These are phyloP conservation scores for Macrosteles quadrilineatus DNA, from an alignment of 1,140 invertebrate genomes.

Conservation along the genomic window DNA sequence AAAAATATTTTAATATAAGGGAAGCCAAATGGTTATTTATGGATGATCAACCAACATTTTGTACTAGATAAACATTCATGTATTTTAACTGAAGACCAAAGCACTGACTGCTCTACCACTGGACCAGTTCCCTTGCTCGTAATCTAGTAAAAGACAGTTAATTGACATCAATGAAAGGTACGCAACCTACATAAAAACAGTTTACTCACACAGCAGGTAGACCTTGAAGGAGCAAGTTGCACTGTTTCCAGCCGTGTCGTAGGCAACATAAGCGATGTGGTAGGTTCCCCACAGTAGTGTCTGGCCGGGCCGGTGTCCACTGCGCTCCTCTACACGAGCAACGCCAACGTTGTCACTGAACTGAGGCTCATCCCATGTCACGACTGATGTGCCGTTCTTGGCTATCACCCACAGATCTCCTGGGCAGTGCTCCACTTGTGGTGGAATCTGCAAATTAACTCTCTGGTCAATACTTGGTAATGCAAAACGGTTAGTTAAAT, in stretches of 20 bases:
- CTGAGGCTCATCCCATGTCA: conserved; percentile 92
- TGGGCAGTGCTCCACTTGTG: conserved; percentile 86
- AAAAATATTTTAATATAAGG: too few relatives aligned
- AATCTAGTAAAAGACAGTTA: too few relatives aligned
- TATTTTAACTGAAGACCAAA: too few relatives aligned
- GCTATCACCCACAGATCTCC: conserved; percentile 93
- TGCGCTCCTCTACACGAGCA: conserved; percentile 77
- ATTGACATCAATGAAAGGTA: too few relatives aligned
- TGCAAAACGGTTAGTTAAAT: too few relatives aligned
- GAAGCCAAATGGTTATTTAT: too few relatives aligned
- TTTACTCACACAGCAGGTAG: conserved; percentile 78
- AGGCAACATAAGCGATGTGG: conserved; percentile 90
- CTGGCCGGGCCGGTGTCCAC: conserved; percentile 86
- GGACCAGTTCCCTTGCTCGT: too few relatives aligned
- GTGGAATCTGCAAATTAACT: conserved; percentile 63
- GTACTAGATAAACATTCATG: too few relatives aligned
- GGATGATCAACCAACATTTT: too few relatives aligned
- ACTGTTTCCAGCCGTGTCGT: conserved; percentile 86
- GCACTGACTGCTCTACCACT: too few relatives aligned
- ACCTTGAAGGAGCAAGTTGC: conserved; percentile 94
- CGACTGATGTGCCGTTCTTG: conserved; percentile 86
- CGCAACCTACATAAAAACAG: too few relatives aligned
- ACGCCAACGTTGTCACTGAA: conserved; percentile 88
- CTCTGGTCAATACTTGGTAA: too few relatives aligned
- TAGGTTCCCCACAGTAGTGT: conserved; percentile 92